Evolutionary conservation across 53 echinoderm and acorn worm genomes (phyloP), one percentile per base, ranked within the genome.

Genomic region (Astropecten irregularis): DNA sequence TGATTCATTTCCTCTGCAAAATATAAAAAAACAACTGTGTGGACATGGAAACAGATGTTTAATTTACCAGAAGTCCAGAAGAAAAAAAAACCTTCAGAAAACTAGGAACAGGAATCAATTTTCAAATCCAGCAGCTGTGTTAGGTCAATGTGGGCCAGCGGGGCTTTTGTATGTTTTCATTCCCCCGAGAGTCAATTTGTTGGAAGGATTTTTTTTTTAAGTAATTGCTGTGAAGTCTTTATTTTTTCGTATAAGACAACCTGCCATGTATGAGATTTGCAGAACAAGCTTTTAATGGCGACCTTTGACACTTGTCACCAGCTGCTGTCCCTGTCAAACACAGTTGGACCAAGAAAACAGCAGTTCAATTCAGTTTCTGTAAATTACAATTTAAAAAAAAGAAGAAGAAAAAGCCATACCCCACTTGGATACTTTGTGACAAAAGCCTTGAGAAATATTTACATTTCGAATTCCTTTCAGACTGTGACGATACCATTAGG

Each of bases 101-200:
- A 18, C 25, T 21, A 26, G 40, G 61, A 20, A 8, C 0, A 6
- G 13, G 34, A 79, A 79, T 79, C 79, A 79, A 79, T 79, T 31
- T 47, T 27, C 29, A 2, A 19, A 23, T 18, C 6, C 13, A 31
- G 31, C 79, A 62, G 79, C 60, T 79, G 79, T 25, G 26, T 28
- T 44, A 0, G 36, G 62, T 62, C 79, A 62, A n/a, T 63, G 10
- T 1, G 9, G 28, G 11, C 62, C 23, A 51, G 30, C n/a, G n/a
- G n/a, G n/a, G n/a, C n/a, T n/a, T n/a, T n/a, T n/a, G n/a, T n/a
- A n/a, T n/a, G n/a, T n/a, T n/a, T n/a, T n/a, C n/a, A 27, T 68
- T 44, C 14, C n/a, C 44, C 19, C 27, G 46, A 32, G 47, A 60
- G 18, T 62, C 61, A 79, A 79, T 79, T 79, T 79, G 79, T 79